Evolutionary conservation across 2,888 invertebrate genomes (phyloP).

Genomic region (Andrena praecox): DNA sequence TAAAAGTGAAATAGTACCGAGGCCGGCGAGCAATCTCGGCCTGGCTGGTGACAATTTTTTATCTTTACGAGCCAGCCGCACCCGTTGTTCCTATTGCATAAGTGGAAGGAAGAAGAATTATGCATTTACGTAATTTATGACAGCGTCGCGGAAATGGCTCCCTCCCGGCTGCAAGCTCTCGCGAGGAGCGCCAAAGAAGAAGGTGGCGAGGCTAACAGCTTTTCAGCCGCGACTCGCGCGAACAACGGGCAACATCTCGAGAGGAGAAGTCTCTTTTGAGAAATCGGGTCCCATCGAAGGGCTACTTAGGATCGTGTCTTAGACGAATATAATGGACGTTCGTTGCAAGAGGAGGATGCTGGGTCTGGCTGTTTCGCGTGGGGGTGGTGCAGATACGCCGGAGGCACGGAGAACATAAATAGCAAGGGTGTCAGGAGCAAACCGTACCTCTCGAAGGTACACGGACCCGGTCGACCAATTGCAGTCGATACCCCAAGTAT

Average conservation of each 20-base stretch:
- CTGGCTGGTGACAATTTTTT: slow-evolving; percentile 79
- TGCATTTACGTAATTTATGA: slow-evolving; percentile 82
- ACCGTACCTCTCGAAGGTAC: slow-evolving; percentile 46
- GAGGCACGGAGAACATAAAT: slow-evolving; percentile 63
- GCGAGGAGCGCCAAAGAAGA: slow-evolving; percentile 15
- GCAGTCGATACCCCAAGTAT: slow-evolving; percentile 64
- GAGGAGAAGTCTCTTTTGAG: not conserved
- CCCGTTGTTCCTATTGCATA: slow-evolving; percentile 76
- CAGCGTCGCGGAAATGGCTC: slow-evolving; percentile 74
- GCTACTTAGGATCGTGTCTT: slow-evolving; percentile 3
- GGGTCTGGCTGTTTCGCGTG: slow-evolving; percentile 19
- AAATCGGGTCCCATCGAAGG: not conserved
- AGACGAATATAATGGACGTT: slow-evolving; percentile 34
- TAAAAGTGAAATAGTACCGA: slow-evolving; percentile 76
- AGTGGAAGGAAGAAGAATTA: slow-evolving; percentile 82
- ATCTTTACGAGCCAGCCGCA: slow-evolving; percentile 77
- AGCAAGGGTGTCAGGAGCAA: slow-evolving; percentile 66
- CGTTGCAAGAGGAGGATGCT: slow-evolving; percentile 6
- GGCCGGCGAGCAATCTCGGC: slow-evolving; percentile 72
- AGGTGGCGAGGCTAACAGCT: not conserved
- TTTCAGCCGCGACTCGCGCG: not conserved
- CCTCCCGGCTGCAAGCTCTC: slow-evolving; percentile 19
- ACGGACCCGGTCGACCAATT: slow-evolving; percentile 57
- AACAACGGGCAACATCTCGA: not conserved
- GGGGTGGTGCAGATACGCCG: slow-evolving; percentile 28